These are phyloP conservation scores for Lophochroa leadbeateri DNA, from an alignment of 2,113 vertebrate genomes.

Conservation along the genomic window DNA sequence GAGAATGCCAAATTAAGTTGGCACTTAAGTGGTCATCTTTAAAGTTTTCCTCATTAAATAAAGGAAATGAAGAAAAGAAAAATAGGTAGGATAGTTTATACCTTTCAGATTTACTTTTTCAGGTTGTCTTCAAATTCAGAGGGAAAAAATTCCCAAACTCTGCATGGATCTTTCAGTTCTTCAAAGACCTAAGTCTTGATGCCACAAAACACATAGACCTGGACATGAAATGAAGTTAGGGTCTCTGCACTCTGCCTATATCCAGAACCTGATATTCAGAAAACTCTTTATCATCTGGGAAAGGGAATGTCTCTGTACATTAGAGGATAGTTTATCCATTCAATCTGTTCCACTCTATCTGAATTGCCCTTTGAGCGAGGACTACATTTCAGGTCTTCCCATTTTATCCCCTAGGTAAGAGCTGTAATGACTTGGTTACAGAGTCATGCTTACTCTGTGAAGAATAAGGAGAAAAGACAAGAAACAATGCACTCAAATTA, in stretches of 20 bases:
- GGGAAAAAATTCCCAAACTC: not conserved
- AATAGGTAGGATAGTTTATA: not conserved
- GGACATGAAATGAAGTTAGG: not conserved
- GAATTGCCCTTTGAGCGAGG: not conserved
- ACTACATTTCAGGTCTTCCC: not conserved
- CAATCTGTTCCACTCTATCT: not conserved
- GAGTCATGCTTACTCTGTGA: not conserved
- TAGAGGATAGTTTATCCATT: not conserved
- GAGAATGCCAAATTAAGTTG: not conserved
- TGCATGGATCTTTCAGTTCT: not conserved
- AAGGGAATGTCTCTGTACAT: not conserved
- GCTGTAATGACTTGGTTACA: not conserved
- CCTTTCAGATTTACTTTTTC: not conserved
- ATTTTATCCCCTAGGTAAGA: not conserved
- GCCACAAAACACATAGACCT: not conserved
- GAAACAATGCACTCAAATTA: not conserved
- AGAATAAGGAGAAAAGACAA: not conserved
- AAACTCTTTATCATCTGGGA: not conserved
- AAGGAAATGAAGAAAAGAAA: not conserved
- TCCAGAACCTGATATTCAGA: not conserved
- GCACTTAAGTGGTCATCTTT: not conserved
- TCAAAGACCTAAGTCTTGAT: not conserved
- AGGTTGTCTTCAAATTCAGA: not conserved
- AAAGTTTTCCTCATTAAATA: not conserved
- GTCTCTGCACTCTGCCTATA: not conserved